phyloP scores from a whole-genome alignment of 1,140 invertebrate genomes.

The Macrostomum lignano region DNA sequence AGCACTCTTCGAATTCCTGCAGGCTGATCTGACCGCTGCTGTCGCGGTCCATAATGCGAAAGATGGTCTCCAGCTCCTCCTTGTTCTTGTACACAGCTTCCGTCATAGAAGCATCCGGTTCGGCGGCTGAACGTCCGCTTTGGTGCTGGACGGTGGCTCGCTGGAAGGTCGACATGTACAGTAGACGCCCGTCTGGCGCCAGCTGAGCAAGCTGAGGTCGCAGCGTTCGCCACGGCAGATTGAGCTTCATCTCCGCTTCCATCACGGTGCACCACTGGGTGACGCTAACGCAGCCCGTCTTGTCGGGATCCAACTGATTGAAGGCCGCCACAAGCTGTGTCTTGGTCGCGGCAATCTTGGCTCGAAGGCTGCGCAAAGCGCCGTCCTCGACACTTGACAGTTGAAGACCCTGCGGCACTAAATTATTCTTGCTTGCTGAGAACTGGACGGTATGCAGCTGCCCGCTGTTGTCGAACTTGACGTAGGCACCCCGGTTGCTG shows the following conservation, averaged over 20 bases:
- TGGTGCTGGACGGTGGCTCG: no score
- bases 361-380: constrained; percentile 10
- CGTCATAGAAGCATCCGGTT: no score
- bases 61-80: no score
- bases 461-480: constrained; percentile 40
- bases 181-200: constrained; percentile 33
- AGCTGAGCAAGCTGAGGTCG: constrained; percentile 41
- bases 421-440: constrained; percentile 16
- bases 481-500: constrained; percentile 62
- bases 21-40: no score
- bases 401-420: background rate
- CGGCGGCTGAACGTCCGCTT: no score
- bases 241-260: constrained; percentile 42
- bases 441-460: constrained; percentile 37
- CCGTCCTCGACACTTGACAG: constrained; percentile 3
- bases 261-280: constrained; percentile 46
- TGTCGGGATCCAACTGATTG: constrained; percentile 36
- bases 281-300: constrained; percentile 39
- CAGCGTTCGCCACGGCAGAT: constrained; percentile 50
- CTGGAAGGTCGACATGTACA: no score
- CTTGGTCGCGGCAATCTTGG: constrained; percentile 40
- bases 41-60: no score
- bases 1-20: no score
- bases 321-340: constrained; percentile 41
- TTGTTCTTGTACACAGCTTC: no score